Evolutionary conservation across 2,113 vertebrate genomes (phyloP), one percentile per base, ranked within the genome.

Genomic region (Nesoenas mayeri): DNA sequence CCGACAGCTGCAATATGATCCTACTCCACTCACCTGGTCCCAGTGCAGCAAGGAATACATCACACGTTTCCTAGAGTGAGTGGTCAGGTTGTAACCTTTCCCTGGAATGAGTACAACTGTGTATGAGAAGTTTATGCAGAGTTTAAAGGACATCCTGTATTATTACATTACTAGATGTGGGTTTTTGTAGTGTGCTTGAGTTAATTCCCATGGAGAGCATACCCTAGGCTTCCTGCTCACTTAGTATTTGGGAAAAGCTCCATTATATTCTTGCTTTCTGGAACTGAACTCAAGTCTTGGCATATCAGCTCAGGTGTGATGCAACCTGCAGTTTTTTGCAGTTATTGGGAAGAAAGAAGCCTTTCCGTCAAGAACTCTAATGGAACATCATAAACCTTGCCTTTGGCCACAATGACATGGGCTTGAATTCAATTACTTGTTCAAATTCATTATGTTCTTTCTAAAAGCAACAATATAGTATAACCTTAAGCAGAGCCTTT

Each of bases 11-110:
- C 99, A 99, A 85, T 99, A 99, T 12, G 99, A 99, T 95, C 98
- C 99, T 42, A 98, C 98, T 7, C 99, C 99, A 0, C 98, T 99
- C 87, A 99, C 98, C 10, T 99, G 99, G 99, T 99, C 99, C 0
- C 95, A 97, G 74, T 99, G 99, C 98, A 99, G 99, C 97, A 99
- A 99, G 94, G 99, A 99, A 57, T 99, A 99, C 87, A 99, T 99
- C 97, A 99, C 99, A 64, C 99, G 98, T 71, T 99, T 99, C 92
- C 97, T 99, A 6, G 99, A 99, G 99, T 99, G 98, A 99, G 99
- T 97, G 71, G 44, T 28, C 51, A 24, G 18, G 5, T 38, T 48
- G 47, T 42, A 31, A 24, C 24, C 15, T 60, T 83, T 54, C 26
- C 21, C n/a, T 69, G 21, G 66, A 62, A 16, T 51, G 10, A 72